phyloP scores from a whole-genome alignment of 1,140 invertebrate genomes.

The Pseudomyrmex pallidus region DNA sequence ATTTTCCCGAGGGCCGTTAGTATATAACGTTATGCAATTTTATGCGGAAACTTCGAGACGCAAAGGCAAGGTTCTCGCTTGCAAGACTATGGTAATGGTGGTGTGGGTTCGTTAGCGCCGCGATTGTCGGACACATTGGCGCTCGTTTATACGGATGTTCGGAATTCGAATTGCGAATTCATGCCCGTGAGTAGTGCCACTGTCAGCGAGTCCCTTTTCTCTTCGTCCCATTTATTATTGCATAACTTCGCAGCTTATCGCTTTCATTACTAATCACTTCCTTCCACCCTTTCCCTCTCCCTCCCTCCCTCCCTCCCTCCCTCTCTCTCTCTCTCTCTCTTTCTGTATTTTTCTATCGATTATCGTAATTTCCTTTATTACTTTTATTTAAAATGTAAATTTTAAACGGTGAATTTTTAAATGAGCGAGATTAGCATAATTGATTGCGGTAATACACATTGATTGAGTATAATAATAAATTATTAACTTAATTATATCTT shows the following conservation, averaged over 20 bases:
- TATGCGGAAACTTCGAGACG: conserved; percentile 60
- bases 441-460: neutral
- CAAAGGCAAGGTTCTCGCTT: conserved; percentile 55
- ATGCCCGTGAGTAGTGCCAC: conserved; percentile 25
- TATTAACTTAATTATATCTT: neutral
- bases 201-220: conserved; percentile 27
- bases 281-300: neutral
- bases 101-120: conserved; percentile 54
- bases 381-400: neutral
- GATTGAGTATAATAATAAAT: neutral
- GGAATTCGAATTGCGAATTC: conserved; percentile 58
- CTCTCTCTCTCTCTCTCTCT: no score
- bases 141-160: conserved; percentile 57
- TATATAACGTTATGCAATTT: conserved; percentile 59
- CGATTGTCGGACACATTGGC: conserved; percentile 58
- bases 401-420: neutral
- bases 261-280: conserved; percentile 2
- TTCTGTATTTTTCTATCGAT: neutral
- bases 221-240: conserved; percentile 39
- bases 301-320: no score
- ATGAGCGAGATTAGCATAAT: no score
- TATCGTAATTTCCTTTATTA: neutral
- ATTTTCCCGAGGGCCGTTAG: conserved; percentile 33
- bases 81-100: conserved; percentile 55
- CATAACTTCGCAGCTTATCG: conserved; percentile 9